phyloP scores from a whole-genome alignment of 2,113 vertebrate genomes.

The Sinocyclocheilus anshuiensis region DNA sequence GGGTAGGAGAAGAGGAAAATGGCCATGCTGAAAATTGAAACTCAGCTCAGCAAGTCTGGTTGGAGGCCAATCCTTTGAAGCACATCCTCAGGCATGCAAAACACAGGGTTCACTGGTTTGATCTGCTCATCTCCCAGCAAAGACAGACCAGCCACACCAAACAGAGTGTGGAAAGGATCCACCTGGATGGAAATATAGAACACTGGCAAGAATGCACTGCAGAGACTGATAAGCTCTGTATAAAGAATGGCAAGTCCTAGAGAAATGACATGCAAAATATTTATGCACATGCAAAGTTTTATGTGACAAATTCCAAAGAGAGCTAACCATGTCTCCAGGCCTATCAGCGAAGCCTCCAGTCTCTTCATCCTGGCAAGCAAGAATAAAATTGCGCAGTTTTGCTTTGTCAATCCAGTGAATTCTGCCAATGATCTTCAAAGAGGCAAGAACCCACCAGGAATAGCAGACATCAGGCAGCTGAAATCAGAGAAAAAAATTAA shows the following conservation, averaged over 20 bases:
- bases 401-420: conserved; percentile 96
- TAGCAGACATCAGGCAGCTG: conserved; percentile 98
- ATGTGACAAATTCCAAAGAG: background rate
- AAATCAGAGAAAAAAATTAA: background rate
- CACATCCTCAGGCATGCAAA: conserved; percentile 96
- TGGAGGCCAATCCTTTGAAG: conserved; percentile 84
- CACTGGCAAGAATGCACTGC: background rate
- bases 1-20: background rate
- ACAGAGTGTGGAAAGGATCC: conserved; percentile 97
- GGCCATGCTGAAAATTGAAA: background rate
- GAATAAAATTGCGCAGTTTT: conserved; percentile 87
- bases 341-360: conserved; percentile 96
- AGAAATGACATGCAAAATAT: background rate
- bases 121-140: conserved; percentile 91
- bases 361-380: conserved; percentile 98
- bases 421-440: conserved; percentile 92
- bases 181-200: conserved; percentile 75
- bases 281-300: background rate
- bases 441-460: conserved; percentile 98
- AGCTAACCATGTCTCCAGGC: conserved; percentile 92
- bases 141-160: conserved; percentile 93
- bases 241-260: background rate
- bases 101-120: conserved; percentile 91
- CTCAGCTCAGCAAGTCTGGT: conserved; percentile 86
- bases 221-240: background rate